phyloP scores from a whole-genome alignment of 2,888 invertebrate species.

The Ophion ventricosus region DNA sequence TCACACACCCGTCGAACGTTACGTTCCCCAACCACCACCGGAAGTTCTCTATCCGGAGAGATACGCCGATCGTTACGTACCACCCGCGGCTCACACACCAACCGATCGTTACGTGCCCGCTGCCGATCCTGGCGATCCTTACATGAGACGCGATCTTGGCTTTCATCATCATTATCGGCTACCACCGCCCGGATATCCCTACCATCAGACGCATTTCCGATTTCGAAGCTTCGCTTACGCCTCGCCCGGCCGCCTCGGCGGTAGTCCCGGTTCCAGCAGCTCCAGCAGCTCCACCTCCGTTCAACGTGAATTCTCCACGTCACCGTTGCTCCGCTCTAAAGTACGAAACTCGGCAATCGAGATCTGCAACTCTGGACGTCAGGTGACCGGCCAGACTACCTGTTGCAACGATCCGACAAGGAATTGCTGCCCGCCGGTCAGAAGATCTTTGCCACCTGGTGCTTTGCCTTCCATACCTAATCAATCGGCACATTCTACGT shows the following conservation, averaged over 20 bases:
- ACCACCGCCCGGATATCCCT: conserved; percentile 84
- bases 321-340: conserved; percentile 82
- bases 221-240: conserved; percentile 81
- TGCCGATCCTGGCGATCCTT: conserved; percentile 84
- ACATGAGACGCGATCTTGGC: conserved; percentile 86
- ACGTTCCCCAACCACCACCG: conserved; percentile 85
- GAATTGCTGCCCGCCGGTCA: conserved; percentile 86
- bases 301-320: conserved; percentile 82
- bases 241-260: conserved; percentile 79
- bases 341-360: conserved; percentile 81
- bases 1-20: conserved; percentile 90
- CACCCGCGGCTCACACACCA: conserved; percentile 89
- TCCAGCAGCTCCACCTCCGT: conserved; percentile 84
- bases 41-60: conserved; percentile 81
- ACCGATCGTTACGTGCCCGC: conserved; percentile 89
- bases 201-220: conserved; percentile 81
- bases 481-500: conserved; percentile 78
- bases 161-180: conserved; percentile 86
- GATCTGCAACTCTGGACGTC: conserved; percentile 74
- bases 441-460: conserved; percentile 86
- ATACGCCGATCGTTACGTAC: conserved; percentile 86
- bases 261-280: conserved; percentile 84
- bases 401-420: conserved; percentile 81
- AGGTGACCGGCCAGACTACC: conserved; percentile 73
- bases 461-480: conserved; percentile 79